A percentile compares a stretch with the other conserved stretches of the same genome.
Conservation (phyloP, 2,797 vertebrate genomes). For the Trachurus trachurus region DNA sequence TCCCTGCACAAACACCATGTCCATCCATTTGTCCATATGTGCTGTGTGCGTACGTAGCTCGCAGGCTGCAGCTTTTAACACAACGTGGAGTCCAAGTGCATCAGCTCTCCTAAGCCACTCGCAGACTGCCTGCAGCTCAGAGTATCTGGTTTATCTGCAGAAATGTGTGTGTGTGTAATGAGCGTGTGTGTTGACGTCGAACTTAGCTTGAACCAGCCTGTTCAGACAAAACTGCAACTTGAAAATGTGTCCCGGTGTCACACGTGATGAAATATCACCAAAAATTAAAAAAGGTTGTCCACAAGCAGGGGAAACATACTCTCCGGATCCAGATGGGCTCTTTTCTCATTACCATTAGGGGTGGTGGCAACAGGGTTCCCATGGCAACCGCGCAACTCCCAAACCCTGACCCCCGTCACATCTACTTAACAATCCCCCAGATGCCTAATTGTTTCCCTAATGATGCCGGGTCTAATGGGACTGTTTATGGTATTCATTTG, state of each 20-base stretch:
- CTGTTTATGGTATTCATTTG: constrained; percentile 83
- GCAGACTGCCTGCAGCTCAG: constrained; percentile 29
- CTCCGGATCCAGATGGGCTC: not conserved
- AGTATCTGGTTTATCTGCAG: not conserved
- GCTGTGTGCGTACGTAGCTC: not conserved
- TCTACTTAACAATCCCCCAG: constrained; percentile 80
- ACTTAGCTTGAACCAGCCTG: constrained; percentile 47
- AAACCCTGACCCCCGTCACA: constrained; percentile 33
- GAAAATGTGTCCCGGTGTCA: no score
- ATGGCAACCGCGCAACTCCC: constrained; percentile 39
- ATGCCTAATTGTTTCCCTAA: constrained; percentile 86
- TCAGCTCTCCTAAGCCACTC: not conserved
- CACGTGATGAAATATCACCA: not conserved
- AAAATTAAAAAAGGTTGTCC: not conserved
- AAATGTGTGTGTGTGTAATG: not conserved
- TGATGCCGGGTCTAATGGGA: constrained; percentile 83
- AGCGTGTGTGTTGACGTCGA: constrained; percentile 24
- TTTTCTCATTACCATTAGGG: constrained; percentile 18
- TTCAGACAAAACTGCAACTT: no score
- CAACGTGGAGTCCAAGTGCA: not conserved
- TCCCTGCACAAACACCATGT: not conserved
- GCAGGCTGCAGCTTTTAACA: constrained; percentile 19
- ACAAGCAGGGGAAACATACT: not conserved
- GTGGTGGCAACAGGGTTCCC: constrained; percentile 36
- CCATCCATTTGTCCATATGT: constrained; percentile 19